These are phyloP conservation scores for Pongo pygmaeus DNA, from an alignment of 2,113 vertebrate genomes.

Conservation along the genomic window DNA sequence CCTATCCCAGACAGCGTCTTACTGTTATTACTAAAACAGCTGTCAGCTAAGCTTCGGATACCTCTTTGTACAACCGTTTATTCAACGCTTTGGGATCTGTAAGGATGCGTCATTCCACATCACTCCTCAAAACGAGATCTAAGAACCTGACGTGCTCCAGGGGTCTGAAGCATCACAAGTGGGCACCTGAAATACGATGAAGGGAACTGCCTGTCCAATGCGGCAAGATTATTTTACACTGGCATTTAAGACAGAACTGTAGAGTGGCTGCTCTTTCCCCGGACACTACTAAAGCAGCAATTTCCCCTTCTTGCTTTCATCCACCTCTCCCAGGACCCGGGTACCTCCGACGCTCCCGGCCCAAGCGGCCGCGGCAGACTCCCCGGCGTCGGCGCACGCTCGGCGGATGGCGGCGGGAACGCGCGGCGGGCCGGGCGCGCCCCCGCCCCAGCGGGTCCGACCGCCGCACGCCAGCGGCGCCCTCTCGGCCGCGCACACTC, in stretches of 20 bases:
- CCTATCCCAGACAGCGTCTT: neutral
- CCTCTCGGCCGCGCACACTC: slow-evolving; percentile 22
- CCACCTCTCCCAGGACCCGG: neutral
- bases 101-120: slow-evolving; percentile 16
- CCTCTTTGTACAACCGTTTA: slow-evolving; percentile 58
- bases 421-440: slow-evolving; percentile 4
- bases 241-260: neutral
- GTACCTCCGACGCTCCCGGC: neutral
- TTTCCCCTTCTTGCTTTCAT: neutral
- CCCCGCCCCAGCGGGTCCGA: neutral
- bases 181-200: neutral
- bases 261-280: neutral
- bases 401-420: neutral
- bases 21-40: slow-evolving; percentile 51
- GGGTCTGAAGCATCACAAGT: neutral
- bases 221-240: neutral
- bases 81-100: slow-evolving; percentile 54
- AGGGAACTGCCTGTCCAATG: neutral
- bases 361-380: too few species aligned
- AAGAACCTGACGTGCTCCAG: neutral
- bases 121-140: neutral
- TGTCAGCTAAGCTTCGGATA: slow-evolving; percentile 57
- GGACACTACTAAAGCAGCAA: neutral
- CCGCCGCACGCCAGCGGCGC: neutral
- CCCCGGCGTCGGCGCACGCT: neutral